A percentile compares a stretch with the other conserved stretches of the same genome.
Evolutionary conservation across 1,140 invertebrate genomes (phyloP).

Genomic region (Hyles vespertilio): DNA sequence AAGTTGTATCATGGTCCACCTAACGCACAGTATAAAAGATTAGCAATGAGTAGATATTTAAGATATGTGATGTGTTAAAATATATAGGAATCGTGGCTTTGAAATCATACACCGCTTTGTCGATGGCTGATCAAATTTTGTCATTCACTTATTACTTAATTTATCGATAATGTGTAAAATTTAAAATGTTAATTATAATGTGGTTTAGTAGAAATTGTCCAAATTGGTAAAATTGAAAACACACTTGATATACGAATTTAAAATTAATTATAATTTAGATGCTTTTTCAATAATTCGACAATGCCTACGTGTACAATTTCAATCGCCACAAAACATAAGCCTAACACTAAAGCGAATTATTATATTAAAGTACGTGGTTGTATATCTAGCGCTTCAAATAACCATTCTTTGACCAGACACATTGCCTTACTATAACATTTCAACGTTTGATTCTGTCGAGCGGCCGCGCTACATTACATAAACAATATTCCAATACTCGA

Average conservation of each 20-base stretch:
- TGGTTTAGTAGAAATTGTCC: too few species aligned
- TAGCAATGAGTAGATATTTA: constrained; percentile 48
- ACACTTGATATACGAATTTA: too few species aligned
- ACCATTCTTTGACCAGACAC: constrained; percentile 58
- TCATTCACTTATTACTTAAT: too few species aligned
- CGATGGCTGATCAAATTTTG: neutral
- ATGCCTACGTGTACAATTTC: constrained; percentile 6
- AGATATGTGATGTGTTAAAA: constrained; percentile 71
- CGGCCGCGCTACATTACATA: constrained; percentile 7
- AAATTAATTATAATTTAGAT: too few species aligned
- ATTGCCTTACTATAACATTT: constrained; percentile 39
- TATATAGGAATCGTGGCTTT: constrained; percentile 36
- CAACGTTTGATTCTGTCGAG: constrained; percentile 23
- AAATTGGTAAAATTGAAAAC: too few species aligned
- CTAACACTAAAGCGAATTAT: constrained; percentile 67
- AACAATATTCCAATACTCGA: constrained; percentile 5
- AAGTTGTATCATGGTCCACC: constrained; percentile 53
- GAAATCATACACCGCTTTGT: constrained; percentile 27
- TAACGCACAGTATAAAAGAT: constrained; percentile 60
- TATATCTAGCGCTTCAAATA: constrained; percentile 53
- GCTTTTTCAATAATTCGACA: too few species aligned
- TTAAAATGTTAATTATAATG: too few species aligned
- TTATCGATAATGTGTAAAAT: too few species aligned
- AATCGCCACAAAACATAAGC: constrained; percentile 44
- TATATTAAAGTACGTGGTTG: constrained; percentile 45